Percentiles rank a stretch among this genome's conserved stretches.
Conservation (phyloP, 2,888 invertebrate species). For the Lomographa bimaculata region DNA sequence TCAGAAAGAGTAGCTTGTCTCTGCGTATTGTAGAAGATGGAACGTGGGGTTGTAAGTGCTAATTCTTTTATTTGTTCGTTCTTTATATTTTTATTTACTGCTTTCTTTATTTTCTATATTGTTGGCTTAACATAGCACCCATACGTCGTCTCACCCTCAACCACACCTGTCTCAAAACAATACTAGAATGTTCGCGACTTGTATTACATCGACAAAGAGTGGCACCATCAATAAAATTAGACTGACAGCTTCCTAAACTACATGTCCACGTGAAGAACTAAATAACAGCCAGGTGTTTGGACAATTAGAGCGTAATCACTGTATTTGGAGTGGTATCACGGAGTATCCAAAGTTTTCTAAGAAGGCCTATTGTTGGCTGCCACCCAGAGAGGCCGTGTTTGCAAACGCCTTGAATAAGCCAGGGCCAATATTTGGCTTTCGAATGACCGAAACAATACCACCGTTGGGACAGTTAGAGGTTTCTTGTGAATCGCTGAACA, state of each 20-base stretch:
- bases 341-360: slow-evolving; percentile 48
- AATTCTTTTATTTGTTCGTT: no score
- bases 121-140: no score
- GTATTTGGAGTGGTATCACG: slow-evolving; percentile 80
- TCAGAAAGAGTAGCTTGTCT: no score
- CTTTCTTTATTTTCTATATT: no score
- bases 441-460: slow-evolving; percentile 79
- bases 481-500: slow-evolving; percentile 60
- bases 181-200: slow-evolving; percentile 49
- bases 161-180: slow-evolving; percentile 5
- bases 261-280: slow-evolving; percentile 67
- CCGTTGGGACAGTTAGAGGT: slow-evolving; percentile 73
- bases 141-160: no score
- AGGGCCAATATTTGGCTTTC: slow-evolving; percentile 78
- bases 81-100: no score
- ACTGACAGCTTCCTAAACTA: slow-evolving; percentile 61
- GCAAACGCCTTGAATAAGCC: slow-evolving; percentile 74
- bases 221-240: slow-evolving; percentile 59
- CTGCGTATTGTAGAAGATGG: no score
- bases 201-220: slow-evolving; percentile 55
- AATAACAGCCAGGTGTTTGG: slow-evolving; percentile 73
- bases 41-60: no score
- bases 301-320: slow-evolving; percentile 81
- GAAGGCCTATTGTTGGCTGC: slow-evolving; percentile 72
- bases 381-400: slow-evolving; percentile 78